Base-by-base conservation (phyloP, 2,113 vertebrate species). In the Fregata magnificens region DNA sequence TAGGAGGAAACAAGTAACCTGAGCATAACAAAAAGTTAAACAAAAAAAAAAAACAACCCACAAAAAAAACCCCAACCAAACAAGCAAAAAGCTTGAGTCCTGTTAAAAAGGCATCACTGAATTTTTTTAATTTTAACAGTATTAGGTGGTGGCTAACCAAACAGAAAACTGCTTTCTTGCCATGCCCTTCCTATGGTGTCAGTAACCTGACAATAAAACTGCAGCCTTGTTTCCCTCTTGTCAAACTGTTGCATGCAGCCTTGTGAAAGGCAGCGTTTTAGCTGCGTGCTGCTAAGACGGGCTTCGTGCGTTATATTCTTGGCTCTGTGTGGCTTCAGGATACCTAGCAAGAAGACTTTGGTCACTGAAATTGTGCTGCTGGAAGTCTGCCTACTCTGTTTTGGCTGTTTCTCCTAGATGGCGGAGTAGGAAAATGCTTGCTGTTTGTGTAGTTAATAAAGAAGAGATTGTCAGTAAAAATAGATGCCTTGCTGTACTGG, bases 171-270 rank as follows among this genome's bases (percentile, higher is more conserved):
- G 16, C 56, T 81, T 79, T 65, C 8, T 89, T 73, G 42, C 38
- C 7, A 0, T 2, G 10, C 31, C 28, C 11, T 66, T 74, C 2
- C 8, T 28, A 11, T 38, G 38, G 31, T 94, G 47, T 65, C 47
- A 50, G 59, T 36, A 47, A 70, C 31, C 31, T 50, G 25, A 6
- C 17, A 15, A 19, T 50, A 22, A 67, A 1, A 6, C 36, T 40
- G 52, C 0, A 4, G 21, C 16, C 10, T 24, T 11, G 2, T 32
- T 63, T 34, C 36, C 32, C 20, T 63, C 15, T 13, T 28, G 31
- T 56, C 5, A 18, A 44, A 6, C 28, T 20, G 1, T 38, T 38
- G 29, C 34, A 14, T 0, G 1, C 21, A 8, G 9, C 0, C 0
- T 32, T 0, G 7, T 14, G 49, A 31, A 31, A 50, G 34, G 32